Evolutionary conservation across 2,797 vertebrate genomes (phyloP).

Genomic region (Heliangelus exortis): DNA sequence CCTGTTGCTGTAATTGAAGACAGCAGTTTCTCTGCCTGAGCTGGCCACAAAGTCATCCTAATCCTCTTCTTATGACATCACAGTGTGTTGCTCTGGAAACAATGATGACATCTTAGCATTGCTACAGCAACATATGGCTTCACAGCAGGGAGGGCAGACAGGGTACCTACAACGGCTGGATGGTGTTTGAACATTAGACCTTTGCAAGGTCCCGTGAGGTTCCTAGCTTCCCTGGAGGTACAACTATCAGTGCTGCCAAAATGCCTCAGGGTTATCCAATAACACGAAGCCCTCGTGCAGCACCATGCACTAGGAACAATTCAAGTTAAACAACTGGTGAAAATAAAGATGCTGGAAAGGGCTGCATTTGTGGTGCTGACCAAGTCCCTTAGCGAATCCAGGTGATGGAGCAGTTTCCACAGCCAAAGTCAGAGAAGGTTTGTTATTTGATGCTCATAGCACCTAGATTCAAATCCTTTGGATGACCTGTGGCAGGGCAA

Average conservation of each 20-base stretch:
- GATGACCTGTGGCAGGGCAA: neutral
- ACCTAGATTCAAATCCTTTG: neutral
- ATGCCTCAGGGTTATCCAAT: neutral
- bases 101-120: slow-evolving; percentile 22
- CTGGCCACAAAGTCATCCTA: slow-evolving; percentile 38
- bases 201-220: neutral
- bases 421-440: neutral
- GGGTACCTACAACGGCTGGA: neutral
- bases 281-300: neutral
- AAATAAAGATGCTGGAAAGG: neutral
- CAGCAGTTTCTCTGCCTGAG: slow-evolving; percentile 22
- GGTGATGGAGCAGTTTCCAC: neutral
- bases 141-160: neutral
- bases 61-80: slow-evolving; percentile 50
- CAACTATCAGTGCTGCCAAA: neutral
- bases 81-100: neutral
- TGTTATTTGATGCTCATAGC: neutral
- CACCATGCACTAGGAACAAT: neutral
- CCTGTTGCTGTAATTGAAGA: neutral
- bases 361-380: neutral
- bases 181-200: neutral
- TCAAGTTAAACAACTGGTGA: neutral
- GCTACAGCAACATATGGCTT: slow-evolving; percentile 18
- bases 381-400: neutral
- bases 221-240: neutral